A percentile compares a stretch with the other conserved stretches of the same genome.
Conservation (phyloP, 2,888 invertebrate genomes). For the Patella depressa region DNA sequence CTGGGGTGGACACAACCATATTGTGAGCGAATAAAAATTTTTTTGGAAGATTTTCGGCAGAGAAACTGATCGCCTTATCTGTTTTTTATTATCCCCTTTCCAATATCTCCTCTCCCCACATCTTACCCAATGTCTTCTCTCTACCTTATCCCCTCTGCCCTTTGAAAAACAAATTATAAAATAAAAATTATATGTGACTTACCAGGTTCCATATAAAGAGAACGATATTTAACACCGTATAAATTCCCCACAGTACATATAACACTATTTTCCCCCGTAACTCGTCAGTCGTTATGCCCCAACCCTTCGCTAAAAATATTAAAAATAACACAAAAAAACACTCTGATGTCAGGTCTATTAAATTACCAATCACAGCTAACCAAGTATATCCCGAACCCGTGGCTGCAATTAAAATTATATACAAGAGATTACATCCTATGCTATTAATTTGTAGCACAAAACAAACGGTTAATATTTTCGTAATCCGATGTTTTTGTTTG, state of each 20-base stretch:
- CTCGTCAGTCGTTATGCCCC: slow-evolving; percentile 93
- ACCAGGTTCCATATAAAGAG: slow-evolving; percentile 98
- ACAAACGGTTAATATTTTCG: slow-evolving; percentile 89
- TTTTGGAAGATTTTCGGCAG: too few relatives aligned
- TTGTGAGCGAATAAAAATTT: too few relatives aligned
- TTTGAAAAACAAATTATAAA: not conserved
- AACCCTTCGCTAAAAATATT: slow-evolving; percentile 93
- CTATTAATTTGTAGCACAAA: slow-evolving; percentile 88
- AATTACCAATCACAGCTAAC: slow-evolving; percentile 89
- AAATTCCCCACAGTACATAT: slow-evolving; percentile 90
- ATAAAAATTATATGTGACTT: slow-evolving; percentile 69
- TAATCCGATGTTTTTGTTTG: slow-evolving; percentile 90
- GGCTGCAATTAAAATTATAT: slow-evolving; percentile 89
- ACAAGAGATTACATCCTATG: slow-evolving; percentile 87
- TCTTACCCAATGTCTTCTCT: too few relatives aligned
- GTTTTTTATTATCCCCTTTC: too few relatives aligned
- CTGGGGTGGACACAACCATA: too few relatives aligned
- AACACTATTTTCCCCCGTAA: slow-evolving; percentile 87
- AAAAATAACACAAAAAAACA: slow-evolving; percentile 94
- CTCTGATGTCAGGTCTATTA: slow-evolving; percentile 91
- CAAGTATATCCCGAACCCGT: slow-evolving; percentile 90
- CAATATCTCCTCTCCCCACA: too few relatives aligned
- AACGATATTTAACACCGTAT: slow-evolving; percentile 90
- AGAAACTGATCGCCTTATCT: too few relatives aligned
- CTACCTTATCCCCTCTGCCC: too few relatives aligned